phyloP scores from a whole-genome alignment of 2,113 vertebrate species.

The Alectura lathami region DNA sequence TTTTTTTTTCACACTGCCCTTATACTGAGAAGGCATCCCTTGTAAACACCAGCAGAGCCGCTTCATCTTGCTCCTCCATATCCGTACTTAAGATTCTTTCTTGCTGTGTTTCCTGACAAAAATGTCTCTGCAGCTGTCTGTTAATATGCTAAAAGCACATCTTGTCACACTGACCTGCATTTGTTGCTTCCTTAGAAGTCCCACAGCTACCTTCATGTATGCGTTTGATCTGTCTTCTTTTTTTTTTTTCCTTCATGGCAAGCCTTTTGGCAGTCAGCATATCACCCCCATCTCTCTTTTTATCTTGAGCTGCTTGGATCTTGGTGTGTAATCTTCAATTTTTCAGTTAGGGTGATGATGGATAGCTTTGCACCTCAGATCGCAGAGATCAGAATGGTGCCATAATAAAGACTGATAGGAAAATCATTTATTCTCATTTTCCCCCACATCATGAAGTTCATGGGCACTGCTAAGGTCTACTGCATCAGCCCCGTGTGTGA shows the following conservation, averaged over 20 bases:
- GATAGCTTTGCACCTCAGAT: conserved; percentile 16
- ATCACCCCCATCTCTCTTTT: not conserved
- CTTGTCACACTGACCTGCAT: not conserved
- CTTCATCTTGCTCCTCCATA: not conserved
- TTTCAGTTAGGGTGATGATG: conserved; percentile 15
- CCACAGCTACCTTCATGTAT: not conserved
- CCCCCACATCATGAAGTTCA: not conserved
- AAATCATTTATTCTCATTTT: conserved; percentile 22
- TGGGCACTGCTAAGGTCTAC: not conserved
- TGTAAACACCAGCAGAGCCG: not conserved
- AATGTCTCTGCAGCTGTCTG: not conserved
- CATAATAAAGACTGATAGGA: conserved; percentile 7
- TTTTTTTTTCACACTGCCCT: not conserved
- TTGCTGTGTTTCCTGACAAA: not conserved
- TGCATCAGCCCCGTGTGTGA: not conserved
- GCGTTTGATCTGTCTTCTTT: not conserved
- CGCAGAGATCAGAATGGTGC: not conserved
- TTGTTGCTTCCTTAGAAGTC: not conserved
- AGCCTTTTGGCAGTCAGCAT: not conserved
- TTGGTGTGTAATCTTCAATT: not conserved
- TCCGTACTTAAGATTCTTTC: not conserved
- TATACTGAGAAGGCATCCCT: not conserved
- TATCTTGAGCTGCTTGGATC: not conserved
- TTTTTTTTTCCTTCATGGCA: not conserved
- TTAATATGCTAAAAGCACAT: not conserved